Conservation (phyloP, 2,888 invertebrate species). For the Leistus spinibarbis region DNA sequence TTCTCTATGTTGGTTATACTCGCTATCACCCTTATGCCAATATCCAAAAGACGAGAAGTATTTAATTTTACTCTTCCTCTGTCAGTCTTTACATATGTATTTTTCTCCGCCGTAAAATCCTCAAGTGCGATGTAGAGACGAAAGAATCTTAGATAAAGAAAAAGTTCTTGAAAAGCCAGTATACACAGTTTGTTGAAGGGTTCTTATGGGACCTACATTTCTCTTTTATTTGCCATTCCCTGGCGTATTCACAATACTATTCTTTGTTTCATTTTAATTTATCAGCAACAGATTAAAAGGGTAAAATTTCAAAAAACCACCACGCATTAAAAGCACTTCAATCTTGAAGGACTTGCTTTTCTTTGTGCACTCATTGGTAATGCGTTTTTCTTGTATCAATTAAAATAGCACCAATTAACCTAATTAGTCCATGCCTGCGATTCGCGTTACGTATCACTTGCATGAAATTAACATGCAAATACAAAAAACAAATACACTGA, state of each 20-base stretch:
- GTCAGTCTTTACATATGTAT: background rate
- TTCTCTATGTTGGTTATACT: no score
- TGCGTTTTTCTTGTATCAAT: background rate
- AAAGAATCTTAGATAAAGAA: background rate
- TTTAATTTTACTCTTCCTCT: no score
- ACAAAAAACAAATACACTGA: no score
- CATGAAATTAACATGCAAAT: background rate
- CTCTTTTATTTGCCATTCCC: slow-evolving; percentile 6
- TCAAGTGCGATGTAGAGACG: background rate
- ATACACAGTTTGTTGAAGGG: background rate
- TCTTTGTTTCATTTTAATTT: slow-evolving; percentile 5
- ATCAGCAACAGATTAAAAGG: background rate
- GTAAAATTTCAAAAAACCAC: background rate
- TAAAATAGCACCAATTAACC: background rate
- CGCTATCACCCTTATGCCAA: no score
- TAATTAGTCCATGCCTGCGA: background rate
- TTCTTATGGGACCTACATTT: slow-evolving; percentile 20
- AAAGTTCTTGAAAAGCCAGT: slow-evolving; percentile 20
- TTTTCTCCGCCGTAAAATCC: background rate
- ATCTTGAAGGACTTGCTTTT: background rate
- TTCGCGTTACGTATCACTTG: background rate
- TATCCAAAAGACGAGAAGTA: no score
- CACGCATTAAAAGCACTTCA: background rate
- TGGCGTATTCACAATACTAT: background rate
- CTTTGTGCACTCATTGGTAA: background rate